Evolutionary conservation across 2,797 vertebrate genomes (phyloP).

Genomic region (Lepilemur septentrionalis): DNA sequence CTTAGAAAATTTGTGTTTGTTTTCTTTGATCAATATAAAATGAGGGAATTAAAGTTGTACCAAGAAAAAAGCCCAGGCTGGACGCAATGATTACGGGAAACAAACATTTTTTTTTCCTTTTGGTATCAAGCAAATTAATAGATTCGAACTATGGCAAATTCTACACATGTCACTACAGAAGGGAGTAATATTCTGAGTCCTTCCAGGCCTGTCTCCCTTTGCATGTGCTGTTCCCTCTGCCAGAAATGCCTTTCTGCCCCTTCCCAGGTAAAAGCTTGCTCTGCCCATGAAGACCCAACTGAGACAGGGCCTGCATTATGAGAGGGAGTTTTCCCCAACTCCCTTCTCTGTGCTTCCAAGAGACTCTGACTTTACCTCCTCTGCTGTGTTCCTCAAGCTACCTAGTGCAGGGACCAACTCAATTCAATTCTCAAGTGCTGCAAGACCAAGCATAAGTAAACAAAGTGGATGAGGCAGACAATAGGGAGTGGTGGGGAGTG

Average conservation of each 20-base stretch:
- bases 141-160: background rate
- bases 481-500: background rate
- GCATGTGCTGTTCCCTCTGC: background rate
- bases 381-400: background rate
- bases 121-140: constrained; percentile 32
- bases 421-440: background rate
- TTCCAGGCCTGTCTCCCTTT: background rate
- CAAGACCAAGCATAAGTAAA: background rate
- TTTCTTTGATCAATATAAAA: constrained; percentile 45
- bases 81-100: constrained; percentile 16
- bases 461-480: background rate
- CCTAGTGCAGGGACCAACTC: background rate
- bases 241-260: background rate
- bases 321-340: background rate
- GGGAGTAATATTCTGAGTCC: background rate
- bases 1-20: background rate
- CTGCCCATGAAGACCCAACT: background rate
- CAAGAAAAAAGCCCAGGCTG: background rate
- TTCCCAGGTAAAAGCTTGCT: background rate
- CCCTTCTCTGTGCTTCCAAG: background rate
- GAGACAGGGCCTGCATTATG: background rate
- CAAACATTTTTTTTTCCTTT: background rate
- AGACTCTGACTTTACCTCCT: background rate
- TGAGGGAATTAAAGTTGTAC: constrained; percentile 35
- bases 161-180: background rate